Evolutionary conservation across 2,888 invertebrate species (phyloP).

Genomic region (Callimorpha dominula): DNA sequence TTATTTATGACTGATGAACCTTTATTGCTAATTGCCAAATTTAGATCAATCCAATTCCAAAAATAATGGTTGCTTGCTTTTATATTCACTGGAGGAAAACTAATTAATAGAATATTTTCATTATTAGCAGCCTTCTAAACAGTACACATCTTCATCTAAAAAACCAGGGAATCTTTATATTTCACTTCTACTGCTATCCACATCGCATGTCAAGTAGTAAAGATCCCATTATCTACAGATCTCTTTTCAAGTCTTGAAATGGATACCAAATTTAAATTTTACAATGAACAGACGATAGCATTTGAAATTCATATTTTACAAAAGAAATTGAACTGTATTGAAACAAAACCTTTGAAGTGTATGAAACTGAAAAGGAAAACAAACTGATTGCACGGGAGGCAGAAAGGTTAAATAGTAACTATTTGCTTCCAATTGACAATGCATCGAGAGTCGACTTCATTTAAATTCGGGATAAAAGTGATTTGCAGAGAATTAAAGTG

Average conservation of each 20-base stretch:
- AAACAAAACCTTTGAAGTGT: background rate
- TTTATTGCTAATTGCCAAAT: too few species aligned
- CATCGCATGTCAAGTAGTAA: background rate
- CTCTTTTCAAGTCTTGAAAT: conserved; percentile 17
- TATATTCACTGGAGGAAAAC: too few species aligned
- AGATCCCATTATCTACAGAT: background rate
- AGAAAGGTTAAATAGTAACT: background rate
- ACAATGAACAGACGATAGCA: background rate
- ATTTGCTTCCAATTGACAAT: background rate
- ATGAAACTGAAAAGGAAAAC: background rate
- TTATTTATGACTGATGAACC: too few species aligned
- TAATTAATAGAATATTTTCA: too few species aligned
- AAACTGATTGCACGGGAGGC: background rate
- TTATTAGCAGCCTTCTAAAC: too few species aligned
- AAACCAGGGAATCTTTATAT: background rate
- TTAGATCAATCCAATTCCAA: too few species aligned
- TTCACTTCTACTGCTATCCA: background rate
- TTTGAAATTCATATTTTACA: conserved; percentile 10
- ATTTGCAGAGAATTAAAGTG: background rate
- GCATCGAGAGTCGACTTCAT: background rate
- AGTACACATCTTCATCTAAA: too few species aligned
- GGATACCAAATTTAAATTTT: conserved; percentile 7
- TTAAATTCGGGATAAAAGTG: background rate
- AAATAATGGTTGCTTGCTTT: too few species aligned
- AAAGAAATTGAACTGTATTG: conserved; percentile 1